These are phyloP conservation scores for Notospermus geniculatus DNA, from an alignment of 1,140 invertebrate species.

Conservation along the genomic window DNA sequence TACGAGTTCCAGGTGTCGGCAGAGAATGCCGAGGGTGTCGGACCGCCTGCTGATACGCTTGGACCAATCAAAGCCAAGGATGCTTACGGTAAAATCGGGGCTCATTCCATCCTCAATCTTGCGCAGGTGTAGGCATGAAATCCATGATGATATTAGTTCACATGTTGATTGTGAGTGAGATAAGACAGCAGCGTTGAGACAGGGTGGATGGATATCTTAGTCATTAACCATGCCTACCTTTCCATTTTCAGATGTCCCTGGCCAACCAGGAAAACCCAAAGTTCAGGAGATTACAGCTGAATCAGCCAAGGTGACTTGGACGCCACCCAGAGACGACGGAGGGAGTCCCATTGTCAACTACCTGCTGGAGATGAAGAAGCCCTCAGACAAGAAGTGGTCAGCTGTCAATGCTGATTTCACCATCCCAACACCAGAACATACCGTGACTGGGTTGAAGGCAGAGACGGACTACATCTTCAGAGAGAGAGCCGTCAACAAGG, in stretches of 20 bases:
- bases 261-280: slow-evolving; percentile 81
- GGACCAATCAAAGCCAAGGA: slow-evolving; percentile 26
- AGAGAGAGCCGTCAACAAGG: slow-evolving; percentile 94
- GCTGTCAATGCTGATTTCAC: slow-evolving; percentile 9
- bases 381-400: slow-evolving; percentile 60
- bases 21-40: slow-evolving; percentile 91
- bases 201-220: not conserved
- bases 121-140: not conserved
- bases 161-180: not conserved
- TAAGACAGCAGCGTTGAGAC: not conserved
- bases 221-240: not conserved
- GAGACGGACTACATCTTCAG: slow-evolving; percentile 91
- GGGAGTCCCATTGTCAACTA: slow-evolving; percentile 91
- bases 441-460: slow-evolving; percentile 86
- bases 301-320: slow-evolving; percentile 91
- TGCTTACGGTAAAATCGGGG: slow-evolving; percentile 26
- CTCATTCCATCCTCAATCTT: not conserved
- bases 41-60: slow-evolving; percentile 82
- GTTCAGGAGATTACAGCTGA: slow-evolving; percentile 90
- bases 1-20: slow-evolving; percentile 95
- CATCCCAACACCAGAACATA: slow-evolving; percentile 62
- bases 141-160: not conserved
- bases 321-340: slow-evolving; percentile 92
- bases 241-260: slow-evolving; percentile 74
- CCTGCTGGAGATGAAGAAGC: slow-evolving; percentile 73